Percentiles rank a stretch among this genome's conserved stretches.
phyloP scores from a whole-genome alignment of 2,797 vertebrate species.

The Melopsittacus undulatus region DNA sequence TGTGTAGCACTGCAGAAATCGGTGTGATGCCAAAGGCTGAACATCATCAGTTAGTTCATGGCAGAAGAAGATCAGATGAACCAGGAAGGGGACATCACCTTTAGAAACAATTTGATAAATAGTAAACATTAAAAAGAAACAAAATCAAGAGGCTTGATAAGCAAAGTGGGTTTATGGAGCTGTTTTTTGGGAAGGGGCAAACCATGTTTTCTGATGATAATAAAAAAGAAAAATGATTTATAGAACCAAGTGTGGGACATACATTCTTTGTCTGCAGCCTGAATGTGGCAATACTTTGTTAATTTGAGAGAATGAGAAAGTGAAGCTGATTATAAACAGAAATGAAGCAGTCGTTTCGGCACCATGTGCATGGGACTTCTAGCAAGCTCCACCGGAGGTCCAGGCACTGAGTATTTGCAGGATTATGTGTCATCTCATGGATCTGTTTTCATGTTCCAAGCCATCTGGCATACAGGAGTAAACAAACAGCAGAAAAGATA shows the following conservation, averaged over 20 bases:
- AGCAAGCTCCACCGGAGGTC: constrained; percentile 39
- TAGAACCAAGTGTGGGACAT: background rate
- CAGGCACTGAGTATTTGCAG: constrained; percentile 46
- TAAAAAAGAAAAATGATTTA: background rate
- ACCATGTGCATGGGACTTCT: constrained; percentile 31
- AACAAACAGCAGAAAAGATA: constrained; percentile 59
- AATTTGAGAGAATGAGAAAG: constrained; percentile 48
- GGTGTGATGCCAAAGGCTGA: background rate
- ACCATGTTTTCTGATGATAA: background rate
- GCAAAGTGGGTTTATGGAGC: background rate
- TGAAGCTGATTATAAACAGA: constrained; percentile 43
- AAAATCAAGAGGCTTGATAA: background rate
- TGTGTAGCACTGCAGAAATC: fast-evolving
- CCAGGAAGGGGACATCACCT: background rate
- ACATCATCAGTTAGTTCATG: fast-evolving
- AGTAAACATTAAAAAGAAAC: background rate
- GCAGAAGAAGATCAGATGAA: background rate
- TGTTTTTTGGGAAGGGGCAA: background rate
- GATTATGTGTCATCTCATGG: constrained; percentile 43
- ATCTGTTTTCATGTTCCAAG: constrained; percentile 52
- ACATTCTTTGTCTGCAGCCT: background rate
- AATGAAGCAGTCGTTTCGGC: background rate
- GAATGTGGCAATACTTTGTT: background rate
- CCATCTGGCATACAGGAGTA: constrained; percentile 59
- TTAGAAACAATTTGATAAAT: background rate